Conservation (phyloP, 2,113 vertebrate species). For the Eptatretus burgeri region DNA sequence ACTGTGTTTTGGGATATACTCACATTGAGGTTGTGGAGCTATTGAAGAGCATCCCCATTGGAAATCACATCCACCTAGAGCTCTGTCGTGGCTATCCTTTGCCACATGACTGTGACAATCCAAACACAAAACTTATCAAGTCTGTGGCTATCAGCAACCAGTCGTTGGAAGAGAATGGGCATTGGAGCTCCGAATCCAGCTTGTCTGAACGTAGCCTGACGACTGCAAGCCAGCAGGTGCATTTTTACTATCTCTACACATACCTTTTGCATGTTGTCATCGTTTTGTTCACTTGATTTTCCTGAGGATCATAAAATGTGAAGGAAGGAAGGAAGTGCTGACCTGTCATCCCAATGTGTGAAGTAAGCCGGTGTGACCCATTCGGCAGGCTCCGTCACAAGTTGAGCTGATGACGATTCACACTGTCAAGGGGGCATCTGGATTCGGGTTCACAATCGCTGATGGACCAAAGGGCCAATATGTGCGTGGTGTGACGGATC, state of each 20-base stretch:
- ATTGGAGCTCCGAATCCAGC: no score
- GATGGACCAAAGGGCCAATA: conserved; percentile 71
- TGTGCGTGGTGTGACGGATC: conserved; percentile 86
- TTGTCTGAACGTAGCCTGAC: no score
- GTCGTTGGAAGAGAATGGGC: conserved; percentile 55
- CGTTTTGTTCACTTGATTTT: no score
- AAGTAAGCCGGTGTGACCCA: no score
- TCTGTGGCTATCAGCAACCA: conserved; percentile 73
- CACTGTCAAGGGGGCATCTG: conserved; percentile 85
- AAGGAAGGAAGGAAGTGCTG: no score
- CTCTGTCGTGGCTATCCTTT: conserved; percentile 80
- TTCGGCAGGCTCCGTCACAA: conserved; percentile 23
- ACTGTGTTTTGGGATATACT: conserved; percentile 85
- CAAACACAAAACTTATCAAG: conserved; percentile 45
- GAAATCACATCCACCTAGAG: conserved; percentile 75
- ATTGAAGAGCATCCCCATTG: conserved; percentile 89
- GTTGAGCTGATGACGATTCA: conserved; percentile 73
- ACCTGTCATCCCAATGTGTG: no score
- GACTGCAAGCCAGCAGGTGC: no score
- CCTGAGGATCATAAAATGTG: no score
- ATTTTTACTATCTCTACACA: no score
- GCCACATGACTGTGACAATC: conserved; percentile 77
- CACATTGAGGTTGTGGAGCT: conserved; percentile 95
- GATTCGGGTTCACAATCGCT: conserved; percentile 91
- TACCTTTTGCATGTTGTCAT: no score